These are phyloP conservation scores for Aricia agestis DNA, from an alignment of 1,140 invertebrate species.

Conservation along the genomic window DNA sequence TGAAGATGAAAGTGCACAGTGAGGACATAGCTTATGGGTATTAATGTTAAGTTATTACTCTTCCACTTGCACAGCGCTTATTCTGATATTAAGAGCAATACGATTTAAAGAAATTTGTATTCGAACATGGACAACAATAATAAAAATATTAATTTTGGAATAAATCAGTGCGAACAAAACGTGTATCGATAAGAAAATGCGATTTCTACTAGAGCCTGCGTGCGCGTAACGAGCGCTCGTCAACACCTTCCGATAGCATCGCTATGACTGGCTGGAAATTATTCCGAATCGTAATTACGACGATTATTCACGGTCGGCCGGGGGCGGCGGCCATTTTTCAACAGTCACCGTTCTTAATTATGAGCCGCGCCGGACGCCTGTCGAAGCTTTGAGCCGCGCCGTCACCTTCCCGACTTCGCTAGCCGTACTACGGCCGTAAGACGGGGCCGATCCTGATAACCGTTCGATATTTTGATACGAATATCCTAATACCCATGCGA, in stretches of 20 bases:
- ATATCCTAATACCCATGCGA: constrained; percentile 24
- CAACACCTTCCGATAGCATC: constrained; percentile 74
- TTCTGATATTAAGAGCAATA: too few relatives aligned
- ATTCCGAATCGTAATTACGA: constrained; percentile 75
- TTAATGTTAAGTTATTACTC: too few relatives aligned
- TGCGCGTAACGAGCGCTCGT: constrained; percentile 72
- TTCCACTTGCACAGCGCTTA: too few relatives aligned
- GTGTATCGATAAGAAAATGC: constrained; percentile 45
- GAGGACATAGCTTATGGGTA: too few relatives aligned
- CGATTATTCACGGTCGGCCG: constrained; percentile 75
- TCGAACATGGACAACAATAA: too few relatives aligned
- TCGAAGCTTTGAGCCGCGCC: constrained; percentile 73
- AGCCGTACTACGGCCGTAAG: constrained; percentile 36
- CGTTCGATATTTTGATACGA: too few relatives aligned
- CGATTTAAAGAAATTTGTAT: too few relatives aligned
- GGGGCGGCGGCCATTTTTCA: constrained; percentile 75
- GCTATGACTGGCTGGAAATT: constrained; percentile 76
- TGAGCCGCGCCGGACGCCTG: constrained; percentile 69
- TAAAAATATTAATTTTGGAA: too few relatives aligned
- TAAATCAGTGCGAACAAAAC: background rate
- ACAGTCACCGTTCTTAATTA: constrained; percentile 77
- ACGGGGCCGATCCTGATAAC: constrained; percentile 32
- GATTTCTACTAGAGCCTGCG: constrained; percentile 56
- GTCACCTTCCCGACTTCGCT: constrained; percentile 65
- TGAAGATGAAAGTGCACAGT: too few relatives aligned